Base-by-base conservation (phyloP, 2,888 invertebrate genomes). In the Epinotia bilunana region DNA sequence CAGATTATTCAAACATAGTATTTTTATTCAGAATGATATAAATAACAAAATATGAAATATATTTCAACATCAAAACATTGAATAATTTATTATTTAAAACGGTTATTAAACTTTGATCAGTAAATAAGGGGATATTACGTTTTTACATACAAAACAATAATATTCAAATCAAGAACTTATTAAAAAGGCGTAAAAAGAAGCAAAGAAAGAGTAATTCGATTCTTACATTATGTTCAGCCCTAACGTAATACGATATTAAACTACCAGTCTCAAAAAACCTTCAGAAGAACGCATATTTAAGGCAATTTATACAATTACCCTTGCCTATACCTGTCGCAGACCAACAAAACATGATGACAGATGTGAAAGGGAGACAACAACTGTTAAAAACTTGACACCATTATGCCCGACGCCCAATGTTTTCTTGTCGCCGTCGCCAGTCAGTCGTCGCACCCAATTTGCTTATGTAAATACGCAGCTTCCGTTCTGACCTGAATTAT, bases 391-490 rank as follows among this genome's bases (percentile, higher is more conserved):
- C 63, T 65, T 64, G 72, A 68, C 74, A 75, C 72, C 75, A 64
- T 58, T 75, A 65, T 73, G 72, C 65, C 55, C 70, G 62, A 9
- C 71, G 69, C 74, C 72, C 55, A 74, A 73, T 70, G 70, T 78
- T 78, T 79, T 76, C 78, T 78, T 77, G 77, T 72, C 77, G 53
- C 74, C 74, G 76, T 77, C 78, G 73, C 70, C 79, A 81, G 83
- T 75, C 73, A 73, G 76, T 77, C 76, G 87, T 88, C 89, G 90
- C 90, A 92, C 90, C 90, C 93, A 93, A 93, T 93, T 93, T 93
- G 91, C 92, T 92, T 93, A 92, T 92, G 93, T 93, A 93, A 93
- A 93, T 93, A 93, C 91, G 87, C 90, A 90, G 92, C 90, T 92
- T 91, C 91, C 91, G 89, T 88, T 88, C 88, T 88, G 88, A 87